phyloP scores from a whole-genome alignment of 2,113 vertebrate species.

The Tachysurus fulvidraco region DNA sequence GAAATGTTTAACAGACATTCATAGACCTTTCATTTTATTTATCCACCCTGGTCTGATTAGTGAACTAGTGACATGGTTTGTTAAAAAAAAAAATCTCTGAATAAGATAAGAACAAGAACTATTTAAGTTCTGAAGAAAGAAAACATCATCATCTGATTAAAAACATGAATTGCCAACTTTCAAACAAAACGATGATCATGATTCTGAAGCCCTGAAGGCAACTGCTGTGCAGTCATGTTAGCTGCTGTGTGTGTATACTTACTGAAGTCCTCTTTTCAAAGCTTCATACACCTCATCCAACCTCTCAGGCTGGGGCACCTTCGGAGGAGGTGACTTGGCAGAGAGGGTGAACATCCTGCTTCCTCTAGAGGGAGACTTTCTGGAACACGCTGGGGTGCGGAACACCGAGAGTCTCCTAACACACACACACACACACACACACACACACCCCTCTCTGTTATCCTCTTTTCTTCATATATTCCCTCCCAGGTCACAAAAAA shows the following conservation, averaged over 20 bases:
- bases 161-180: background rate
- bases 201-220: background rate
- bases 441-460: background rate
- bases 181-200: background rate
- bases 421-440: background rate
- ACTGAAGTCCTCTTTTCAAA: slow-evolving; percentile 92
- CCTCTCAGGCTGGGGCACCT: slow-evolving; percentile 91
- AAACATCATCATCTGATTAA: background rate
- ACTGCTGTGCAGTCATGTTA: background rate
- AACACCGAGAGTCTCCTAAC: slow-evolving; percentile 83
- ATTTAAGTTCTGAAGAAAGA: background rate
- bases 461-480: background rate
- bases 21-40: background rate
- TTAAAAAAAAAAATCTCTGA: background rate
- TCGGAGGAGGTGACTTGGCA: slow-evolving; percentile 83
- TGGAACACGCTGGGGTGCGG: slow-evolving; percentile 83
- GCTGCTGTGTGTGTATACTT: slow-evolving; percentile 61
- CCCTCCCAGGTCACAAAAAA: background rate
- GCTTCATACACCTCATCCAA: slow-evolving; percentile 90
- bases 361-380: slow-evolving; percentile 85
- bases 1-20: background rate
- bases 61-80: background rate
- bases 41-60: background rate
- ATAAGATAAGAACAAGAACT: too few species aligned
- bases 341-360: slow-evolving; percentile 94